Evolutionary conservation across 1,140 invertebrate species (phyloP).

Genomic region (Andrena cerasifolii): DNA sequence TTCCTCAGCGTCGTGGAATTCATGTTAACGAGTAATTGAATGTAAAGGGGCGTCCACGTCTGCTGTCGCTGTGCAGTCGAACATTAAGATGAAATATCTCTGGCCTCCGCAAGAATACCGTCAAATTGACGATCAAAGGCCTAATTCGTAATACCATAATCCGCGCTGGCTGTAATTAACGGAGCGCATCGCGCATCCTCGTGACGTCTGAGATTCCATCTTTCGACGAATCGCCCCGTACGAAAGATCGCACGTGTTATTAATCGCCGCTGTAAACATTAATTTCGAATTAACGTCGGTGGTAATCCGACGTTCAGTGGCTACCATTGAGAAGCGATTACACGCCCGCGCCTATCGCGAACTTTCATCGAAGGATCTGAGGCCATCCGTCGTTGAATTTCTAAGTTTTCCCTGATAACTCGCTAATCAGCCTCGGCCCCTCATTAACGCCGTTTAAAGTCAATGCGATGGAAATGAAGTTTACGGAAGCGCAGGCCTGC

Average conservation of each 20-base stretch:
- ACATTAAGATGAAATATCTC: slow-evolving; percentile 20
- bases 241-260: neutral
- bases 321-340: neutral
- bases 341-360: neutral
- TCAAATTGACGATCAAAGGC: slow-evolving; percentile 4
- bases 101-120: neutral
- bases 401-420: no score
- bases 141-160: slow-evolving; percentile 13
- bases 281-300: neutral
- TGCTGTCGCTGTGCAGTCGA: neutral
- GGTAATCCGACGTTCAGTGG: neutral
- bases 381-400: neutral
- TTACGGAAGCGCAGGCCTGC: neutral
- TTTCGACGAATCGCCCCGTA: neutral
- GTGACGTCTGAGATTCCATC: neutral
- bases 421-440: neutral
- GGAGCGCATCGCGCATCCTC: no score
- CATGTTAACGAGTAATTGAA: slow-evolving; percentile 49
- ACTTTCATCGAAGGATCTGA: neutral
- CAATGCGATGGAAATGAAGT: neutral
- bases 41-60: slow-evolving; percentile 26
- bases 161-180: neutral
- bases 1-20: slow-evolving; percentile 38
- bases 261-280: neutral
- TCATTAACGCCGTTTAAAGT: neutral